Conservation (phyloP, 2,113 vertebrate species). For the Vanacampus margaritifer region DNA sequence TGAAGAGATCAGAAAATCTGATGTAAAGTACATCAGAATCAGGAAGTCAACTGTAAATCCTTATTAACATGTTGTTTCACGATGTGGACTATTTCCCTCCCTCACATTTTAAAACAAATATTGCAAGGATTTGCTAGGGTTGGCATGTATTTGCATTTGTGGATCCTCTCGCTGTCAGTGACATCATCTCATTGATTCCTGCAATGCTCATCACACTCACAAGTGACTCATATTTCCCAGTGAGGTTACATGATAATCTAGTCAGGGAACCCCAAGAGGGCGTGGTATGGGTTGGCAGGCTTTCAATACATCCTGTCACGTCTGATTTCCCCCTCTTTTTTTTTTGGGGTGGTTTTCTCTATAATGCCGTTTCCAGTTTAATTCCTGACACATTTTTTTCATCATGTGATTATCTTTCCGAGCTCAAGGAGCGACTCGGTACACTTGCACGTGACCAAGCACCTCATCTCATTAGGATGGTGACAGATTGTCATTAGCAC, state of each 20-base stretch:
- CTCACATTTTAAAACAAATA: not conserved
- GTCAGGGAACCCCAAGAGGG: constrained; percentile 43
- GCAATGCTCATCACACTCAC: constrained; percentile 19
- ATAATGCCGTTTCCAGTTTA: constrained; percentile 11
- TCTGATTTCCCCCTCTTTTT: not conserved
- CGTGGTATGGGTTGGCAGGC: constrained; percentile 17
- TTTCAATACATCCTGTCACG: constrained; percentile 11
- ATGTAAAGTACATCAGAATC: not conserved
- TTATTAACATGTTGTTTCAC: not conserved
- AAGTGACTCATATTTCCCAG: constrained; percentile 59
- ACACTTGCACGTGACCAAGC: constrained; percentile 52
- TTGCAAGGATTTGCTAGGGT: constrained; percentile 1
- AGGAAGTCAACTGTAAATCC: not conserved
- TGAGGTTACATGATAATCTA: constrained; percentile 37
- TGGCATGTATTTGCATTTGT: not conserved
- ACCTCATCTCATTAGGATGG: constrained; percentile 58
- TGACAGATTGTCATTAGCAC: constrained; percentile 74
- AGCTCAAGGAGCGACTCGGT: constrained; percentile 32
- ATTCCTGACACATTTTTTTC: constrained; percentile 14
- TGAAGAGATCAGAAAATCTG: too few relatives aligned
- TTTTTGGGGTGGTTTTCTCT: constrained; percentile 6
- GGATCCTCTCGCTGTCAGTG: constrained; percentile 44
- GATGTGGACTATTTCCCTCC: not conserved
- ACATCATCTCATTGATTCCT: constrained; percentile 62
- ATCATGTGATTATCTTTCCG: constrained; percentile 14